A percentile compares a stretch with the other conserved stretches of the same genome.
Evolutionary conservation across 2,797 vertebrate genomes (phyloP).

Genomic region (Nannoperca australis): DNA sequence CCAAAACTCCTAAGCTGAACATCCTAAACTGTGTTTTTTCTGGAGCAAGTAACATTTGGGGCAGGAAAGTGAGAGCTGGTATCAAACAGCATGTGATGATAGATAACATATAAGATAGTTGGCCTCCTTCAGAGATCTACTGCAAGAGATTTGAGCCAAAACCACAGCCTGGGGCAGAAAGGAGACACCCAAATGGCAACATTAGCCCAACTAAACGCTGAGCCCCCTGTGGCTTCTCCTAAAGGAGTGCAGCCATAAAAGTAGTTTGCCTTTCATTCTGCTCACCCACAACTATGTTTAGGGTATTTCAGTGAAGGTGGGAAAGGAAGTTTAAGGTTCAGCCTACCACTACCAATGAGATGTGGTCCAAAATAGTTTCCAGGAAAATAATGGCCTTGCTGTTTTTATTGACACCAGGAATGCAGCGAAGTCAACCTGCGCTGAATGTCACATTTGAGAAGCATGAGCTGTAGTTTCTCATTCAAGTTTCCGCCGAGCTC

Average conservation of each 20-base stretch:
- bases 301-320: conserved; percentile 37
- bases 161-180: conserved; percentile 14
- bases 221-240: conserved; percentile 43
- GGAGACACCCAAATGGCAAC: conserved; percentile 41
- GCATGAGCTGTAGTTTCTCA: conserved; percentile 27
- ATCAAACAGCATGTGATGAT: conserved; percentile 22
- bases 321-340: conserved; percentile 29
- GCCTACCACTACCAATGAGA: conserved; percentile 20
- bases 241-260: conserved; percentile 45
- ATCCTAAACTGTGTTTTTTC: not conserved
- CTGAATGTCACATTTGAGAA: conserved; percentile 9
- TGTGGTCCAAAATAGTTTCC: conserved; percentile 33
- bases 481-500: conserved; percentile 16
- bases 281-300: conserved; percentile 59
- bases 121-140: conserved; percentile 21
- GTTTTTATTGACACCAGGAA: conserved; percentile 45
- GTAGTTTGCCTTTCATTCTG: conserved; percentile 36
- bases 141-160: conserved; percentile 31
- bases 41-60: conserved; percentile 1
- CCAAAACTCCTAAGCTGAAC: not conserved
- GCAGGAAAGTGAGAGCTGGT: conserved; percentile 8
- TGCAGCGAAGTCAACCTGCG: conserved; percentile 14
- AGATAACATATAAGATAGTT: not conserved
- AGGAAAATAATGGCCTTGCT: conserved; percentile 35
- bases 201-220: conserved; percentile 40